phyloP scores from a whole-genome alignment of 2,888 invertebrate species.

The Lacanobia oleracea region DNA sequence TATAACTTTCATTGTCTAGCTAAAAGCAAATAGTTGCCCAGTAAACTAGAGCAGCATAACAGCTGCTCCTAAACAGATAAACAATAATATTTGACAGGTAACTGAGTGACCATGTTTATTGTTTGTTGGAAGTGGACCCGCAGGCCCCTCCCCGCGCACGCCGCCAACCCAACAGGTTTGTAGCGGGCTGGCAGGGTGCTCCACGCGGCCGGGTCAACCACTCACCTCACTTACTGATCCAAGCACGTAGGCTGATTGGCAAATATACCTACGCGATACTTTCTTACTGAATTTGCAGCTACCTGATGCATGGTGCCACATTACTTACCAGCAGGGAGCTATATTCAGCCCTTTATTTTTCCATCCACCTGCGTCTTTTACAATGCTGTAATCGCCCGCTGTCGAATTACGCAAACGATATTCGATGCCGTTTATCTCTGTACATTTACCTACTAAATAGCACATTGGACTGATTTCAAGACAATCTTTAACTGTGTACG shows the following conservation, averaged over 20 bases:
- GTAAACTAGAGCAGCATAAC: not conserved
- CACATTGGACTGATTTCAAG: constrained; percentile 8
- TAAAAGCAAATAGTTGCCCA: not conserved
- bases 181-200: constrained; percentile 70
- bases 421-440: constrained; percentile 40
- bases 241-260: constrained; percentile 85
- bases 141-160: constrained; percentile 43
- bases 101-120: constrained; percentile 70
- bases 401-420: constrained; percentile 42
- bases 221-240: constrained; percentile 84
- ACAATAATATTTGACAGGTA: constrained; percentile 38
- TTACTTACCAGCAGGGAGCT: not conserved
- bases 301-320: constrained; percentile 65
- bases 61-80: constrained; percentile 10
- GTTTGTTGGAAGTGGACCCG: constrained; percentile 74
- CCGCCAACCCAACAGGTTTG: constrained; percentile 83
- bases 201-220: constrained; percentile 82
- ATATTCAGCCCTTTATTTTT: constrained; percentile 1
- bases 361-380: not conserved
- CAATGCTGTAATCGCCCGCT: constrained; percentile 1
- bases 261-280: constrained; percentile 79
- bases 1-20: not conserved
- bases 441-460: constrained; percentile 33
- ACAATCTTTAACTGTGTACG: constrained; percentile 1
- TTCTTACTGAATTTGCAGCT: constrained; percentile 72